Evolutionary conservation across 2,797 vertebrate species (phyloP).

Genomic region (Micromesistius poutassou): DNA sequence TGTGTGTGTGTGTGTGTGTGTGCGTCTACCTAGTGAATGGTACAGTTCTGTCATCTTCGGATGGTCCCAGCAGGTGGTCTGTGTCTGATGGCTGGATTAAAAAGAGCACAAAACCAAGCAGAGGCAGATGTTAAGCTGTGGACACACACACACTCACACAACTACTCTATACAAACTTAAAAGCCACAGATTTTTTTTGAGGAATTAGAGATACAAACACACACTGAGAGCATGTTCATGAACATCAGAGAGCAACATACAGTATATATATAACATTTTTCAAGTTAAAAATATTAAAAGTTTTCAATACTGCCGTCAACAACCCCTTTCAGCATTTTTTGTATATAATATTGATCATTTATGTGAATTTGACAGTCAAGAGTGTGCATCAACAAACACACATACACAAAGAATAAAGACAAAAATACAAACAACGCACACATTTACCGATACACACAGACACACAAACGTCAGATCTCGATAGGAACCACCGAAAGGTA

Average conservation of each 20-base stretch:
- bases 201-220: neutral
- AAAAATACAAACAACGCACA: neutral
- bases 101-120: neutral
- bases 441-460: neutral
- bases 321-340: too few species aligned
- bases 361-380: too few species aligned
- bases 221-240: neutral
- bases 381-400: neutral
- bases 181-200: too few species aligned
- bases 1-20: slow-evolving; percentile 7
- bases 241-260: neutral
- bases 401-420: neutral
- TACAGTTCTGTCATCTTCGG: slow-evolving; percentile 98
- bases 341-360: too few species aligned
- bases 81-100: slow-evolving; percentile 86
- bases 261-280: too few species aligned
- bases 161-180: neutral
- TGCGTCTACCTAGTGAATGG: slow-evolving; percentile 85
- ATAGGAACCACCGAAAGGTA: neutral
- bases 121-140: slow-evolving; percentile 10
- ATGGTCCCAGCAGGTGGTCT: slow-evolving; percentile 98
- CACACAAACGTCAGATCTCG: neutral
- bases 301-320: too few species aligned
- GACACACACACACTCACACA: slow-evolving; percentile 1
- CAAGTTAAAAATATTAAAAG: too few species aligned